A percentile compares a stretch with the other conserved stretches of the same genome.
These are phyloP conservation scores for Pseudochirops corinnae DNA, from an alignment of 2,797 vertebrate genomes.

Conservation along the genomic window DNA sequence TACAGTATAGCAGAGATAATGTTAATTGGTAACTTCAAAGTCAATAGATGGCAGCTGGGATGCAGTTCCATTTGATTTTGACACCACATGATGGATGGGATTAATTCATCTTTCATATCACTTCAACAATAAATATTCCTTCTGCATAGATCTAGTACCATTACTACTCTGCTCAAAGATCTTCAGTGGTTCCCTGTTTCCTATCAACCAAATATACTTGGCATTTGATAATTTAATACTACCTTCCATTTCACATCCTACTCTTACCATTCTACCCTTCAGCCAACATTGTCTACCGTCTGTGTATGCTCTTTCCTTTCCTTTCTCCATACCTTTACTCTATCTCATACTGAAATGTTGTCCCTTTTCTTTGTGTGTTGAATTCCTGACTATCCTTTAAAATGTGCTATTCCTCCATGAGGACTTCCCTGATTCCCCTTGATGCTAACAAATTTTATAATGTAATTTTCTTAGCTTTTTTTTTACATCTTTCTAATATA, in stretches of 20 bases:
- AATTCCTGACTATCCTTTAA: background rate
- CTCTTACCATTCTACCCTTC: background rate
- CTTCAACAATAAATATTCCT: background rate
- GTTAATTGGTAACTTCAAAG: background rate
- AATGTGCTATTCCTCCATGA: background rate
- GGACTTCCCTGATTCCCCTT: background rate
- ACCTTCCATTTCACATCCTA: background rate
- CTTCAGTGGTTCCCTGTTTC: background rate
- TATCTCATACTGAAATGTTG: background rate
- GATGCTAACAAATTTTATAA: background rate
- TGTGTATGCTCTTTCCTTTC: background rate
- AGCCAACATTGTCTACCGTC: background rate
- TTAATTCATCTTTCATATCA: background rate
- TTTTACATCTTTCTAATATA: background rate
- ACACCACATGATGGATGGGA: background rate
- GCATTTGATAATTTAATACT: background rate
- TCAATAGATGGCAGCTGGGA: background rate
- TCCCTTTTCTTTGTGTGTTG: background rate
- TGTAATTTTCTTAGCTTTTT: background rate
- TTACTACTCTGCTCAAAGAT: background rate
- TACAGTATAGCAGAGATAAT: background rate
- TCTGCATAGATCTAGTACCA: background rate
- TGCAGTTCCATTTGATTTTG: background rate
- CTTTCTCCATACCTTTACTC: background rate
- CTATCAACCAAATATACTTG: background rate